phyloP scores from a whole-genome alignment of 1,140 invertebrate genomes.

The Maconellicoccus hirsutus region DNA sequence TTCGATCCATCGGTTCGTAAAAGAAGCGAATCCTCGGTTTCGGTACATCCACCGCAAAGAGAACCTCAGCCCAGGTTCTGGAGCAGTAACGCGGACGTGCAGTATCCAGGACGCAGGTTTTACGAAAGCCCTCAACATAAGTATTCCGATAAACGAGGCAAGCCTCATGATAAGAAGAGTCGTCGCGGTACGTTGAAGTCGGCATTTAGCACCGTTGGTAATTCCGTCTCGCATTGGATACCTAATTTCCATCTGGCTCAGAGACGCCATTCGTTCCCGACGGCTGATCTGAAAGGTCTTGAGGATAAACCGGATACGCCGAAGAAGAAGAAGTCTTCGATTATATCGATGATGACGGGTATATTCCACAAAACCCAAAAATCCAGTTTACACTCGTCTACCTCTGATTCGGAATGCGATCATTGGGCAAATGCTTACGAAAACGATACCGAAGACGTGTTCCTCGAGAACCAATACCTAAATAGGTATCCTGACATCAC shows the following conservation, averaged over 20 bases:
- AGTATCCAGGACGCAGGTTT: neutral
- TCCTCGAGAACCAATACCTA: neutral
- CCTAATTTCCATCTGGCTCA: constrained; percentile 67
- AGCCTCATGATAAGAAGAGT: constrained; percentile 47
- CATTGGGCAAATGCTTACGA: neutral
- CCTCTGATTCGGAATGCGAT: constrained; percentile 24
- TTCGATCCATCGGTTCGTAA: neutral
- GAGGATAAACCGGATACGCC: constrained; percentile 34
- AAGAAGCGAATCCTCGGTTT: neutral
- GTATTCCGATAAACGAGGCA: neutral
- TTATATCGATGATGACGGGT: constrained; percentile 66
- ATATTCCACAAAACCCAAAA: constrained; percentile 56
- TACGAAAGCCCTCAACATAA: neutral
- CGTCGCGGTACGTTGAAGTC: constrained; percentile 57
- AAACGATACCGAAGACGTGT: neutral
- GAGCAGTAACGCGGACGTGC: neutral
- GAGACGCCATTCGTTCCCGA: constrained; percentile 63
- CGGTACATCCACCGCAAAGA: neutral
- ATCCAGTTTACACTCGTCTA: constrained; percentile 24
- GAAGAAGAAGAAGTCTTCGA: constrained; percentile 62
- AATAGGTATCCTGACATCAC: neutral
- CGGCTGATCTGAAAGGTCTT: constrained; percentile 54
- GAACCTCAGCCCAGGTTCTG: neutral
- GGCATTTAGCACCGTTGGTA: constrained; percentile 47
- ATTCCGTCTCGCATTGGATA: constrained; percentile 61